Evolutionary conservation across 2,888 invertebrate genomes (phyloP).

Genomic region (Slavum lentiscoides): DNA sequence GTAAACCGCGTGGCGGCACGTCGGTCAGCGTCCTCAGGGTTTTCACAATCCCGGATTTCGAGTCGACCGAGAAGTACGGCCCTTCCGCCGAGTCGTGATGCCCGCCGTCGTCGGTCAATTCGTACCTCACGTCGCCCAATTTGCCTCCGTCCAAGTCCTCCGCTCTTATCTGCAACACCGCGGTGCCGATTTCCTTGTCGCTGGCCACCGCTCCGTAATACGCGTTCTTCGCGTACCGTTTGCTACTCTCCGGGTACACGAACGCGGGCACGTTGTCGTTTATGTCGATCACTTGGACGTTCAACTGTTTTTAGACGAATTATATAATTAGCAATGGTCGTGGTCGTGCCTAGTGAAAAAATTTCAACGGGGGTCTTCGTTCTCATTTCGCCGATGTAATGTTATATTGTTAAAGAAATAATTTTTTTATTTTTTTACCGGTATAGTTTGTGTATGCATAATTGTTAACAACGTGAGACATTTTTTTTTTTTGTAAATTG

Average conservation of each 20-base stretch:
- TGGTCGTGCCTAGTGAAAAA: too few species aligned
- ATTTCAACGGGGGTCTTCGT: too few species aligned
- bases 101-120: constrained; percentile 59
- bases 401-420: too few species aligned
- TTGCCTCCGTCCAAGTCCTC: constrained; percentile 84
- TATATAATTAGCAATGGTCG: not conserved
- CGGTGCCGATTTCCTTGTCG: constrained; percentile 71
- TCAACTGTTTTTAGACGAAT: constrained; percentile 63
- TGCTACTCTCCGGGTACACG: constrained; percentile 70
- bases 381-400: too few species aligned
- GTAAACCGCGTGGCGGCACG: constrained; percentile 67
- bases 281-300: constrained; percentile 80
- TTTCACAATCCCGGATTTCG: constrained; percentile 75
- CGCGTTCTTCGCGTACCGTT: constrained; percentile 62
- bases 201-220: constrained; percentile 80
- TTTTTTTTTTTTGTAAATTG: too few species aligned
- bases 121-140: constrained; percentile 78
- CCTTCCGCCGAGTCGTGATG: constrained; percentile 62
- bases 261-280: constrained; percentile 90
- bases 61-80: constrained; percentile 74
- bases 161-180: constrained; percentile 81
- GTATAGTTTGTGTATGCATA: too few species aligned
- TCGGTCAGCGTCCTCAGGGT: constrained; percentile 75
- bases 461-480: too few species aligned
- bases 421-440: too few species aligned